Evolutionary conservation across 2,113 vertebrate genomes (phyloP), one percentile per base, ranked within the genome.

Genomic region (Rhynchopsitta pachyrhyncha): DNA sequence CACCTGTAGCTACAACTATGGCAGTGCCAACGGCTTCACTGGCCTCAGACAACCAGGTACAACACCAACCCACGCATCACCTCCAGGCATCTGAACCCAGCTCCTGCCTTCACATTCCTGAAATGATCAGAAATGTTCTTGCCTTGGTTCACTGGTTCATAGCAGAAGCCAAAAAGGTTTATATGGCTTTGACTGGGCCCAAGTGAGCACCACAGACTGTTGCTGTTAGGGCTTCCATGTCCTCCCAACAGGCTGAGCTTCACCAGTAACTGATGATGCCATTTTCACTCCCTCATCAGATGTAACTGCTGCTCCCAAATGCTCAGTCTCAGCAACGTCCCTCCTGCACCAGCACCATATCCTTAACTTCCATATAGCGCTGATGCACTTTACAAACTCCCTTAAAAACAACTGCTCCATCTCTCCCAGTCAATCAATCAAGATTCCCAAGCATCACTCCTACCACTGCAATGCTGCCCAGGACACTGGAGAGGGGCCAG

Each of bases 391-490:
- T 10, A 66, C 7, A 7, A 5, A 10, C 15, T 64, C 44, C 11
- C 68, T 60, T 52, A 46, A 62, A 88, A 59, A n/a, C 22, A 70
- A 14, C 33, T 3, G 16, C 13, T 31, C 42, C 16, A 14, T 16
- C 44, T 70, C 35, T 55, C 50, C 29, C 29, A 28, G 35, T 27
- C 39, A 24, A 1, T 31, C 27, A 15, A 14, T 31, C n/a, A 17
- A 17, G 53, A 53, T 15, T 18, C 20, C 22, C 4, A 31, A 69
- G 24, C n/a, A 69, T 41, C 1, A 0, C 4, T 59, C 10, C 1
- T 5, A 42, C 25, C 59, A 17, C 8, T 8, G 17, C 55, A 19
- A 22, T 7, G 39, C 28, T 10, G 11, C 4, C 12, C 8, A 28
- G 17, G 17, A 19, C 57, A 39, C 35, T 37, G 18, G 29, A 73